phyloP scores from a whole-genome alignment of 92 coral and sea anemone species.

The Bergia puertoricense region DNA sequence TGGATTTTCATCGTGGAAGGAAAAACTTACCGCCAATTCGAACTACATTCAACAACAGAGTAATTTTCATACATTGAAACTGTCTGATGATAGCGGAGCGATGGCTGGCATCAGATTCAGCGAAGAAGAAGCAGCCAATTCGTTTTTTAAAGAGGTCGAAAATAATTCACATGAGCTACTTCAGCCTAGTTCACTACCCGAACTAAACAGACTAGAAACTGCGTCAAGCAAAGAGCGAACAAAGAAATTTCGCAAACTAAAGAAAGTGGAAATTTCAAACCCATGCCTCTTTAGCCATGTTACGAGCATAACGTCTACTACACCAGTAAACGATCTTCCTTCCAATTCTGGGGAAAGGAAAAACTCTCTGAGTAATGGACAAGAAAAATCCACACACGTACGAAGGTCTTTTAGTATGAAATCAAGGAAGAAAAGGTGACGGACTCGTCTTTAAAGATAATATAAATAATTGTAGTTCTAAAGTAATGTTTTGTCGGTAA shows the following conservation, averaged over 20 bases:
- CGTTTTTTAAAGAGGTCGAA: constrained; percentile 80
- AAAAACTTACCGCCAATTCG: constrained; percentile 73
- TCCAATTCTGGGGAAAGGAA: constrained; percentile 59
- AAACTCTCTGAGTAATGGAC: constrained; percentile 61
- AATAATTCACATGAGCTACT: constrained; percentile 67
- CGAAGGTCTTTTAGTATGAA: constrained; percentile 42
- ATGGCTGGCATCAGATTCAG: constrained; percentile 97
- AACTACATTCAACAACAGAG: constrained; percentile 89
- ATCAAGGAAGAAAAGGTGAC: constrained; percentile 39
- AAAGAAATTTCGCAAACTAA: constrained; percentile 88
- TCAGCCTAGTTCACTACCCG: constrained; percentile 70
- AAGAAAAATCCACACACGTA: constrained; percentile 31
- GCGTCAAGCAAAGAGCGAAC: constrained; percentile 64
- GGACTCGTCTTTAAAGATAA: background rate
- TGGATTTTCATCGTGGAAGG: constrained; percentile 95
- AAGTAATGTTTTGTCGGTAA: background rate
- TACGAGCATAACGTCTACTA: constrained; percentile 91
- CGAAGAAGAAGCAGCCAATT: constrained; percentile 83
- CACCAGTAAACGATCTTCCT: constrained; percentile 65
- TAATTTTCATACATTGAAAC: constrained; percentile 86
- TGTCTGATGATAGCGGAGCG: constrained; percentile 79
- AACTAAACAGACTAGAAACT: constrained; percentile 68
- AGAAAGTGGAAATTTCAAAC: constrained; percentile 95
- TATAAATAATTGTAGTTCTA: constrained; percentile 7
- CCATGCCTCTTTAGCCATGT: constrained; percentile 99